These are phyloP conservation scores for Rutpela maculata DNA, from an alignment of 2,888 invertebrate species.

Conservation along the genomic window DNA sequence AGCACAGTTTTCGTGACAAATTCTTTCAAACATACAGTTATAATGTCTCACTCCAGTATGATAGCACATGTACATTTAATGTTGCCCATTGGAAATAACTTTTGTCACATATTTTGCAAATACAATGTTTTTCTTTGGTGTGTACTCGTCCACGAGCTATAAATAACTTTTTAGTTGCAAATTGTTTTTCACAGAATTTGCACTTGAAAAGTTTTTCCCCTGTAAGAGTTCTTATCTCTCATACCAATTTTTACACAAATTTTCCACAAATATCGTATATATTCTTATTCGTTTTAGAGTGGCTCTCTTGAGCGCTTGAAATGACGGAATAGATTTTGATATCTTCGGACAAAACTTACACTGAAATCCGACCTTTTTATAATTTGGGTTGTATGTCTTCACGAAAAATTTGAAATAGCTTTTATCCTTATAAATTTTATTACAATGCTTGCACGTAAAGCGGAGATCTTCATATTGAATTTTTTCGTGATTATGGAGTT, in stretches of 20 bases:
- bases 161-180: conserved; percentile 71
- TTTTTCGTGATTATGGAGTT: conserved; percentile 41
- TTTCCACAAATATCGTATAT: conserved; percentile 65
- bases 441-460: conserved; percentile 43
- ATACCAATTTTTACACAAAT: conserved; percentile 48
- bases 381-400: conserved; percentile 51
- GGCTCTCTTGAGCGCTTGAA: conserved; percentile 20
- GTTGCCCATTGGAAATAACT: conserved; percentile 76
- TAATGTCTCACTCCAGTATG: conserved; percentile 73
- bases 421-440: conserved; percentile 39
- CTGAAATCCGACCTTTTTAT: conserved; percentile 42
- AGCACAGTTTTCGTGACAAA: conserved; percentile 70
- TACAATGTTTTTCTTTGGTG: conserved; percentile 76
- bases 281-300: conserved; percentile 29
- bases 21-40: conserved; percentile 67
- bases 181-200: conserved; percentile 71
- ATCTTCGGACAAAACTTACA: conserved; percentile 35
- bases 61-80: conserved; percentile 74
- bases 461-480: conserved; percentile 43
- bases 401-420: conserved; percentile 53
- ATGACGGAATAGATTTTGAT: background rate
- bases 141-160: conserved; percentile 76
- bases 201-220: conserved; percentile 70
- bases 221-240: conserved; percentile 53
- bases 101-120: conserved; percentile 76